Evolutionary conservation across 2,113 vertebrate genomes (phyloP).

Genomic region (Epinephelus lanceolatus): DNA sequence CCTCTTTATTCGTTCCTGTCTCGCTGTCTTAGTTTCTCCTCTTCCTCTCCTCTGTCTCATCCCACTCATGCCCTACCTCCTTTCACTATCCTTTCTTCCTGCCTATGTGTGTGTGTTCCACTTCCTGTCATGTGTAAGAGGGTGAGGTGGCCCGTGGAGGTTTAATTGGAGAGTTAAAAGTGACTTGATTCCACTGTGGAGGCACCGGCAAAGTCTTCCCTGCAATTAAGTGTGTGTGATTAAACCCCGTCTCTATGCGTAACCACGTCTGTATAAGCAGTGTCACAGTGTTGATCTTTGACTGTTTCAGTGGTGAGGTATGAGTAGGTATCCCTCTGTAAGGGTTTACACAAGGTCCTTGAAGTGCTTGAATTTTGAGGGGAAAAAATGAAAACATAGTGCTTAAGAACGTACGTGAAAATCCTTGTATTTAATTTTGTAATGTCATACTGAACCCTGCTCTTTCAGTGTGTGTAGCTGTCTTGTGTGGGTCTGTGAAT

Average conservation of each 20-base stretch:
- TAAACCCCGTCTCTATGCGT: background rate
- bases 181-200: slow-evolving; percentile 52
- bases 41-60: slow-evolving; percentile 24
- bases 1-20: slow-evolving; percentile 21
- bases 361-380: too few relatives aligned
- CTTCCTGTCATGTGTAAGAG: slow-evolving; percentile 34
- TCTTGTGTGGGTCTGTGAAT: background rate
- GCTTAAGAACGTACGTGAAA: too few relatives aligned
- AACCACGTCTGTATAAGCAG: slow-evolving; percentile 18
- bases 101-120: slow-evolving; percentile 8
- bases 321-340: background rate
- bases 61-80: slow-evolving; percentile 5
- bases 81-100: slow-evolving; percentile 6
- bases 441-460: too few relatives aligned
- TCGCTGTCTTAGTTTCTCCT: slow-evolving; percentile 9
- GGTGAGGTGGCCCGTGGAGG: slow-evolving; percentile 39
- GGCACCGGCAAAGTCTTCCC: slow-evolving; percentile 19
- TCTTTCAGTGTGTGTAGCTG: background rate
- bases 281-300: background rate
- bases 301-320: background rate
- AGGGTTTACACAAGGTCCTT: background rate
- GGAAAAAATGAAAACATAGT: too few relatives aligned
- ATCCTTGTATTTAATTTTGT: too few relatives aligned
- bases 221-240: slow-evolving; percentile 48
- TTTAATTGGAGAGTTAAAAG: slow-evolving; percentile 57